Evolutionary conservation across 2,888 invertebrate genomes (phyloP), one percentile per base, ranked within the genome.

Genomic region (Agriopis marginaria): DNA sequence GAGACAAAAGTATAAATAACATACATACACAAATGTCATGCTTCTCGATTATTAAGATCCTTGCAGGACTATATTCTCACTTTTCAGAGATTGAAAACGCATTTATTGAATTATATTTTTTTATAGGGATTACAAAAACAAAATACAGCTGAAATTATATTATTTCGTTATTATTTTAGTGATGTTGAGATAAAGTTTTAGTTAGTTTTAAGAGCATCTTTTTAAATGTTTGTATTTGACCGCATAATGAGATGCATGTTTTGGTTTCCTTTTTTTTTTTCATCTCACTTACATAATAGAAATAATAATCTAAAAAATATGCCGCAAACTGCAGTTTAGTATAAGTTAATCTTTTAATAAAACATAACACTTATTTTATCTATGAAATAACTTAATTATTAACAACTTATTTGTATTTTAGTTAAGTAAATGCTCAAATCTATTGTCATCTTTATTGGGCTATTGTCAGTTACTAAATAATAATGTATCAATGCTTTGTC

Each of bases 61-160:
- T 12, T 8, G 11, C n/a, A 1, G 7, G 1, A 17, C 0, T 10
- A 2, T 49, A 60, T 42, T 61, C 12, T 61, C 42, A 51, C 61
- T 51, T n/a, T 42, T 17, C 61, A 61, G 61, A 61, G 50, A 61
- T 61, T 61, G 39, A 17, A 11, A 56, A 17, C 17, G 56, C 56
- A 56, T 56, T 56, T 56, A 44, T 4, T 44, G 11, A 6, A 0
- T 42, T 42, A 50, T 54, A 54, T 17, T 50, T 8, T 23, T 9
- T 50, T 10, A 39, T 14, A 17, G 17, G 14, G 55, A 42, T 56
- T 14, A 17, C 55, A 42, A 42, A 14, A 56, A 49, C 11, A 40
- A 61, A 51, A 61, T 14, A 61, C 61, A 51, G 10, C 7, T 61
- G 17, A 61, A 61, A 50, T 50, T 61, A 56, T 54, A 42, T 17